A percentile compares a stretch with the other conserved stretches of the same genome.
Conservation (phyloP, 1,140 invertebrate genomes). For the Drosophila pandora region DNA sequence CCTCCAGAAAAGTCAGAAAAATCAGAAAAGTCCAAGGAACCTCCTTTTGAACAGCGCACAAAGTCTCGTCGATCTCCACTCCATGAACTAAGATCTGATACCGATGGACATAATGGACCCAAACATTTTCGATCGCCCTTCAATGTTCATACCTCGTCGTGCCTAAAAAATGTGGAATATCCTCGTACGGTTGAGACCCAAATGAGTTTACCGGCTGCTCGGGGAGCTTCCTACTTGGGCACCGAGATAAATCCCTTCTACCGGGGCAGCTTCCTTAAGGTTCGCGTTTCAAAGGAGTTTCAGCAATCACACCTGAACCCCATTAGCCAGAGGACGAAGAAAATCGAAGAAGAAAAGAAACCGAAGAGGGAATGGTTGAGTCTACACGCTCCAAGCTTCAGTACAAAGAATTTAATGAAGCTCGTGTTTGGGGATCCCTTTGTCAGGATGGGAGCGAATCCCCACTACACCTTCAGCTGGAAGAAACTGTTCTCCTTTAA, state of each 20-base stretch:
- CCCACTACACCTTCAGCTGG: background rate
- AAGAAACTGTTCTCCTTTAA: background rate
- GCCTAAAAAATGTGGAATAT: background rate
- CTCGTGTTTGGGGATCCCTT: background rate
- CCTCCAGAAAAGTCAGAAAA: no score
- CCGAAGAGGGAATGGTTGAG: background rate
- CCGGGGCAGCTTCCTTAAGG: conserved; percentile 45
- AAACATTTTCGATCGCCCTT: background rate
- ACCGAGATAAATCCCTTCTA: conserved; percentile 26
- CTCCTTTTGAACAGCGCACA: no score
- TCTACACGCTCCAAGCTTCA: background rate
- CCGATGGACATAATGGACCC: background rate
- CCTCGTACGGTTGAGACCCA: background rate
- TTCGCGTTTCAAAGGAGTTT: background rate
- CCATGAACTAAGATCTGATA: background rate
- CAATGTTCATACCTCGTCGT: background rate
- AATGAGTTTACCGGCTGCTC: background rate
- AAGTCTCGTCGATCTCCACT: background rate
- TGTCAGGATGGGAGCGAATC: background rate
- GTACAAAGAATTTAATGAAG: background rate
- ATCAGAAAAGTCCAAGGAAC: no score
- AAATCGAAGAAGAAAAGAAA: background rate
- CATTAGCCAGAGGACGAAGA: conserved; percentile 1
- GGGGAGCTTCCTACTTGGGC: conserved; percentile 6
- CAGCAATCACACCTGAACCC: background rate